Percentiles rank a stretch among this genome's conserved stretches.
These are phyloP conservation scores for Euspilapteryx auroguttella DNA, from an alignment of 2,888 invertebrate genomes.

Conservation along the genomic window DNA sequence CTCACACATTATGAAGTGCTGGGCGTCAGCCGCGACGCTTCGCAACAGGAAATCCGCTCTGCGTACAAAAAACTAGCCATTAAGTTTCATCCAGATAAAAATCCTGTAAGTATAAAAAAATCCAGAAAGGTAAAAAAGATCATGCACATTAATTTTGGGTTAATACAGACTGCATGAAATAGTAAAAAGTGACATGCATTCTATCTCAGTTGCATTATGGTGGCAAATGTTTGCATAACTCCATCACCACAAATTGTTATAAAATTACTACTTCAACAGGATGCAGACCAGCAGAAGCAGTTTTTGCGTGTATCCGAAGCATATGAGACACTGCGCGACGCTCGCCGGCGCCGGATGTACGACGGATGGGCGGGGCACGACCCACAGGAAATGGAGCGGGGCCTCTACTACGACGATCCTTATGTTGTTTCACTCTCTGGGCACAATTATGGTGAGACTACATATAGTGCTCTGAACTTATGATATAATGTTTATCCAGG, in stretches of 20 bases:
- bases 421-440: conserved; percentile 75
- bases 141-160: too few relatives aligned
- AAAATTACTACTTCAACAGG: too few relatives aligned
- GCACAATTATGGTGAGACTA: conserved; percentile 1
- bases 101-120: conserved; percentile 49
- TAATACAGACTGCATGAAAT: too few relatives aligned
- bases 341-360: conserved; percentile 75
- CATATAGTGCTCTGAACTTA: too few relatives aligned
- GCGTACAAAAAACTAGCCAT: conserved; percentile 80
- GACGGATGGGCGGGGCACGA: too few relatives aligned
- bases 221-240: too few relatives aligned
- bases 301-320: conserved; percentile 81
- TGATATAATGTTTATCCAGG: too few relatives aligned
- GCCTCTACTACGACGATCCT: conserved; percentile 84
- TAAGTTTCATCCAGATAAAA: conserved; percentile 76
- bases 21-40: conserved; percentile 67
- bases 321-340: conserved; percentile 86
- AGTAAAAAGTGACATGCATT: too few relatives aligned
- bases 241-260: too few relatives aligned
- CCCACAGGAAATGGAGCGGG: too few relatives aligned
- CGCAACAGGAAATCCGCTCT: conserved; percentile 70
- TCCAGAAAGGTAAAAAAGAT: too few relatives aligned
- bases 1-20: conserved; percentile 67
- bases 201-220: too few relatives aligned
- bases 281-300: conserved; percentile 70